Evolutionary conservation across 2,888 invertebrate genomes (phyloP).

Genomic region (Spodoptera exigua): DNA sequence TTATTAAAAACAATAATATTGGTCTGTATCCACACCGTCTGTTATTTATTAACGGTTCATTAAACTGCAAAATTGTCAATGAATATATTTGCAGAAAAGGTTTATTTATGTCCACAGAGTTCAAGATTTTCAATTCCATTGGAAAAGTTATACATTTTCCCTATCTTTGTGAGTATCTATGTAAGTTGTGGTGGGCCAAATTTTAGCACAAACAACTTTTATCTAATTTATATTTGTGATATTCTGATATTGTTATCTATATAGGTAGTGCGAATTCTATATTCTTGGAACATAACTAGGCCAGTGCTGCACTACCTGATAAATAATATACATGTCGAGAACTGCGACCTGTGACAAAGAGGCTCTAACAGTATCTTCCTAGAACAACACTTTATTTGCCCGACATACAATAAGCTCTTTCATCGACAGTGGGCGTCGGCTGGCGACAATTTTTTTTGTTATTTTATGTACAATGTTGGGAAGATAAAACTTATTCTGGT

Average conservation of each 20-base stretch:
- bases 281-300: slow-evolving; percentile 56
- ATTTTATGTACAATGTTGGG: slow-evolving; percentile 23
- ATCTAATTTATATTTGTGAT: background rate
- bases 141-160: too few relatives aligned
- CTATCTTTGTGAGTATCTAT: too few relatives aligned
- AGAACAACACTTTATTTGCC: slow-evolving; percentile 73
- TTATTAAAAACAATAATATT: too few relatives aligned
- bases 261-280: slow-evolving; percentile 35
- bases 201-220: slow-evolving; percentile 26
- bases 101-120: too few relatives aligned
- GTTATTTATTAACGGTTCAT: too few relatives aligned
- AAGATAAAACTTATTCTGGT: slow-evolving; percentile 8
- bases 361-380: slow-evolving; percentile 71
- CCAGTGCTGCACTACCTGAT: slow-evolving; percentile 59
- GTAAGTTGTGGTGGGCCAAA: background rate
- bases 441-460: slow-evolving; percentile 48
- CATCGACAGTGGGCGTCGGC: slow-evolving; percentile 46
- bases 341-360: slow-evolving; percentile 66
- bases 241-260: slow-evolving; percentile 39
- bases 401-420: slow-evolving; percentile 70
- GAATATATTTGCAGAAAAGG: too few relatives aligned
- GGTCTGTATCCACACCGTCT: too few relatives aligned
- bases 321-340: slow-evolving; percentile 54
- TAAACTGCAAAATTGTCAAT: too few relatives aligned
- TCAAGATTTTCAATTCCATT: too few relatives aligned